These are phyloP conservation scores for Hippoglossus stenolepis DNA, from an alignment of 2,113 vertebrate species.

Conservation along the genomic window DNA sequence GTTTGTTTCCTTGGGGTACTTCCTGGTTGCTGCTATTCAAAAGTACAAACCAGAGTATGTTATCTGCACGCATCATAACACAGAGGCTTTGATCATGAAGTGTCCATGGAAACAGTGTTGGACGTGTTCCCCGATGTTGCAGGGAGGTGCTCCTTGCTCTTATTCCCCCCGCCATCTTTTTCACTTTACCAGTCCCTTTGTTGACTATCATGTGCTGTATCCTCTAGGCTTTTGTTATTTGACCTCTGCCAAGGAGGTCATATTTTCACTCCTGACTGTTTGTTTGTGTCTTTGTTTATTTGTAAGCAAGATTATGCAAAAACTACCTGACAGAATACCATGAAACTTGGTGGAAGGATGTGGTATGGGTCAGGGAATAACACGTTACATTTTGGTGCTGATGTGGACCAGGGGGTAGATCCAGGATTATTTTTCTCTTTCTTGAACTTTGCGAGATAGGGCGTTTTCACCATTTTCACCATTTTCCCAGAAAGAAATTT, in stretches of 20 bases:
- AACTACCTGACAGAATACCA: too few species aligned
- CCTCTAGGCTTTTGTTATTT: neutral
- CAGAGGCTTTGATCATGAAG: slow-evolving; percentile 42
- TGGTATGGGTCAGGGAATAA: too few species aligned
- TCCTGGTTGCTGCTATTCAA: slow-evolving; percentile 60
- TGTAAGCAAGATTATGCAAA: too few species aligned
- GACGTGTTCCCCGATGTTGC: slow-evolving; percentile 1
- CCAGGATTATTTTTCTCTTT: too few species aligned
- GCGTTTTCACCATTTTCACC: neutral
- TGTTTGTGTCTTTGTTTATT: too few species aligned
- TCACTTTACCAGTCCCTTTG: neutral
- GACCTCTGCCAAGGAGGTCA: neutral
- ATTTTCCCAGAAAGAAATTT: too few species aligned
- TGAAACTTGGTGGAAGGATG: too few species aligned
- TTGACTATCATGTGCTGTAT: neutral
- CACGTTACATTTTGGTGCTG: too few species aligned
- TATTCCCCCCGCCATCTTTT: neutral
- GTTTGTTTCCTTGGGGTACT: slow-evolving; percentile 57
- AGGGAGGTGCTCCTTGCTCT: neutral
- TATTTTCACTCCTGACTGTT: neutral
- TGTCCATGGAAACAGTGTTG: slow-evolving; percentile 4
- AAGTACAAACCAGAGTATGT: slow-evolving; percentile 9
- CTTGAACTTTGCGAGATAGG: too few species aligned
- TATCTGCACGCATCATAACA: slow-evolving; percentile 52
- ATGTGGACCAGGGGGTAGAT: too few species aligned